These are phyloP conservation scores for Ceyx melanurus DNA, from an alignment of 2,113 vertebrate genomes.

Conservation along the genomic window DNA sequence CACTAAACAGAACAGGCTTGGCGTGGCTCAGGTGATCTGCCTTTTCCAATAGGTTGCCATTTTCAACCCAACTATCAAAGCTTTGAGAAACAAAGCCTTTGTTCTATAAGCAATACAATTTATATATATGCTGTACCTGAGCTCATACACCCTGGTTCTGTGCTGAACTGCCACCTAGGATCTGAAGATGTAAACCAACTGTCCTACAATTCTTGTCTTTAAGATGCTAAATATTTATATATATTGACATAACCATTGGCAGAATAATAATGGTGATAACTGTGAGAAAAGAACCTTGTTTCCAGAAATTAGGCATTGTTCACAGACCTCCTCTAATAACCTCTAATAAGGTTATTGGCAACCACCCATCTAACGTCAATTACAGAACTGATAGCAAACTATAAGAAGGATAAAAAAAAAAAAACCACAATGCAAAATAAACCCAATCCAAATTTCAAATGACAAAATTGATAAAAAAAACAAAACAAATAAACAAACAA, in stretches of 20 bases:
- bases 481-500: background rate
- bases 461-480: background rate
- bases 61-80: background rate
- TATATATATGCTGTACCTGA: background rate
- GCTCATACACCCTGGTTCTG: background rate
- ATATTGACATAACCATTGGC: background rate
- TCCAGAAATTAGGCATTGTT: background rate
- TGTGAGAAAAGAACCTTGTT: background rate
- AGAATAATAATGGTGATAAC: background rate
- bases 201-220: background rate
- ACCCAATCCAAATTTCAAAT: background rate
- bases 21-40: background rate
- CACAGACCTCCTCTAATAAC: background rate
- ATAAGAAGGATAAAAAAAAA: accelerated
- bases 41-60: background rate
- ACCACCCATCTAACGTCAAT: background rate
- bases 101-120: background rate
- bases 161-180: background rate
- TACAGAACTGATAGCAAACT: background rate
- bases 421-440: background rate
- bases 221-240: background rate
- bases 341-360: background rate
- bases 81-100: background rate
- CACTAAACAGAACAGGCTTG: background rate
- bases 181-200: background rate